A percentile compares a stretch with the other conserved stretches of the same genome.
phyloP scores from a whole-genome alignment of 1,140 invertebrate genomes.

The Apolygus lucorum region DNA sequence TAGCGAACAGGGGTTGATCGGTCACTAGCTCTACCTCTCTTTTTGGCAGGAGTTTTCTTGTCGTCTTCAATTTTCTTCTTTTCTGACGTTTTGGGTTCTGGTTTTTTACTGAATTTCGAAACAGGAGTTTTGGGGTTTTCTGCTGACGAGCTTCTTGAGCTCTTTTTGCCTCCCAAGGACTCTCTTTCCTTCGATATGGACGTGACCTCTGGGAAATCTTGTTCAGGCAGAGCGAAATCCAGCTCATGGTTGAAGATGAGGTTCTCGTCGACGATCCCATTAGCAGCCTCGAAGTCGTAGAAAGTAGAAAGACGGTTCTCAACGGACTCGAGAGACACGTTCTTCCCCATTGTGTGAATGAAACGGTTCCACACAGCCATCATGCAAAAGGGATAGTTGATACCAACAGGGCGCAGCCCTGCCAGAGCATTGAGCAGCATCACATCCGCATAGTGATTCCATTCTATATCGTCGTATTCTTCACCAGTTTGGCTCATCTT shows the following conservation, averaged over 20 bases:
- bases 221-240: background rate
- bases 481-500: background rate
- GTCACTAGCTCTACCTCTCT: background rate
- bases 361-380: constrained; percentile 8
- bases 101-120: background rate
- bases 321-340: background rate
- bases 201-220: background rate
- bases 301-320: background rate
- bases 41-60: constrained; percentile 1
- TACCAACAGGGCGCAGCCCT: background rate
- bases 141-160: background rate
- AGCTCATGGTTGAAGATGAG: background rate
- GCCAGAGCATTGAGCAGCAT: background rate
- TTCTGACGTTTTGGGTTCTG: background rate
- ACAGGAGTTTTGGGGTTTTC: background rate
- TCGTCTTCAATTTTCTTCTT: background rate
- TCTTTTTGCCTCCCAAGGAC: background rate
- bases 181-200: background rate
- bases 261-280: background rate
- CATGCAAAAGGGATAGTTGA: constrained; percentile 4
- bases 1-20: background rate
- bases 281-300: constrained; percentile 1
- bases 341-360: background rate
- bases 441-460: background rate
- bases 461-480: background rate